Base-by-base conservation (phyloP, 2,113 vertebrate species). In the Ammodytes dubius region DNA sequence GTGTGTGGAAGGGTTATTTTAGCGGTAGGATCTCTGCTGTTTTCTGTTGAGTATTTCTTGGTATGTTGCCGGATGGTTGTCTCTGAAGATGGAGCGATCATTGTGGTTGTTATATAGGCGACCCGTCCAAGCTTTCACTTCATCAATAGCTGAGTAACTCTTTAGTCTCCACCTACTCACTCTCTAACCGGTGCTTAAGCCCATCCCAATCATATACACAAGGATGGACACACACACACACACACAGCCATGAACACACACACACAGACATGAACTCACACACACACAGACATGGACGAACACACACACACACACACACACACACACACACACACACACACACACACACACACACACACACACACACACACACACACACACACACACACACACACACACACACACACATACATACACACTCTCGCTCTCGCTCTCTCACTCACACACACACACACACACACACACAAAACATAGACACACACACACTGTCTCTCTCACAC, bases 121-220 rank as follows among this genome's bases (percentile, higher is more conserved):
- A 27, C 27, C 70, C 71, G 14, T 53, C 83, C 75, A 83, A 27
- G 50, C 74, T 86, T 78, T 60, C 0, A 70, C 12, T 49, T 82
- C 59, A 60, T 50, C 35, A 54, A 3, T 50, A 27, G 59, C 53
- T 3, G 43, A 78, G 49, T 2, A 43, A 74, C 85, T 87, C 75
- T 27, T 27, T 27, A 27, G 27, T 27, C 27, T 68, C 79, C 88
- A 0, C 79, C 85, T 74, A 73, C 88, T 78, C 79, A 81, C 65
- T 17, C 65, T 17, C 74, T 47, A 3, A 59, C 35, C 65, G 12
- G 37, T 54, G n/a, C 40, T 45, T 82, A 6, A n/a, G 83, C 75
- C 84, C 59, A 77, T 90, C 91, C 87, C 87, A 75, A 19, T 70
- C 42, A 74, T 54, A 17, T 49, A 80, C 27, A 56, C 73, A 27